Evolutionary conservation across 2,888 invertebrate species (phyloP).

Genomic region (Tetropium fuscum): DNA sequence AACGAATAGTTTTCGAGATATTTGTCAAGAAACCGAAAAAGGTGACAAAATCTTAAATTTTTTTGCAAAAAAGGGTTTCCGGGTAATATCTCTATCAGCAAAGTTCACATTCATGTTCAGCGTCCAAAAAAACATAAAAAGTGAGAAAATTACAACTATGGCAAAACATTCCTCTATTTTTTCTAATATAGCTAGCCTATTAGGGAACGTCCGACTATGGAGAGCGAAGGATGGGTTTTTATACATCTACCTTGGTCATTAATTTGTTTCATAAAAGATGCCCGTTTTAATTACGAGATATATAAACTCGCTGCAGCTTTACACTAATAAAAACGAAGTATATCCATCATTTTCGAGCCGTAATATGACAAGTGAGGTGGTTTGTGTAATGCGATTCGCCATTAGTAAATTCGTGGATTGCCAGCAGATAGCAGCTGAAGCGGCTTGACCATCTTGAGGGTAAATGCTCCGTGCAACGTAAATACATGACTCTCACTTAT

Average conservation of each 20-base stretch:
- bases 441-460: constrained; percentile 16
- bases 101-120: too few relatives aligned
- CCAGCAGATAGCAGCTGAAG: constrained; percentile 19
- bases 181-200: not conserved
- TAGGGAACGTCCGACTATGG: not conserved
- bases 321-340: constrained; percentile 41
- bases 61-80: too few relatives aligned
- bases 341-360: constrained; percentile 48
- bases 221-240: constrained; percentile 12
- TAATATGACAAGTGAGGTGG: constrained; percentile 49
- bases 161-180: not conserved
- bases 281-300: constrained; percentile 46
- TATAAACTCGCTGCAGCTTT: constrained; percentile 45
- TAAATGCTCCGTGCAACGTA: constrained; percentile 15
- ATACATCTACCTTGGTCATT: constrained; percentile 38
- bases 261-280: constrained; percentile 46
- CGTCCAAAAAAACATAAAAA: too few relatives aligned
- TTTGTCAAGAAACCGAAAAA: too few relatives aligned
- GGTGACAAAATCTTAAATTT: too few relatives aligned
- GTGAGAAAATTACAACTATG: not conserved
- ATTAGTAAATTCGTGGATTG: constrained; percentile 18
- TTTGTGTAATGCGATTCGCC: constrained; percentile 49
- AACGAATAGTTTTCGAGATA: too few relatives aligned
- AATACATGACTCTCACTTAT: constrained; percentile 19
- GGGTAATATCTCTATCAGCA: too few relatives aligned